phyloP scores from a whole-genome alignment of 2,797 vertebrate genomes.

The Arctocebus calabarensis region DNA sequence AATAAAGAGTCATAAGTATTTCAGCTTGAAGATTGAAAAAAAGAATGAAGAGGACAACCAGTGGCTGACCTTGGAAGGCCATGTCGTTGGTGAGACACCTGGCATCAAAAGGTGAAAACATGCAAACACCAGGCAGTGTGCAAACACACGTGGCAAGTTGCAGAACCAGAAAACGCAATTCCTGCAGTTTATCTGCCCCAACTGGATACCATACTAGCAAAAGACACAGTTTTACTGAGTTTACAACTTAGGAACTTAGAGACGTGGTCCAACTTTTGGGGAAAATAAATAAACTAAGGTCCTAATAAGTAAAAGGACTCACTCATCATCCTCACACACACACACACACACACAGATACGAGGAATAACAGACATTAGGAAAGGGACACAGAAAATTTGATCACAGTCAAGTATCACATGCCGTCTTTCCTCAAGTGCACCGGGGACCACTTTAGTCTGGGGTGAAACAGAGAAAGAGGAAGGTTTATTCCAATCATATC shows the following conservation, averaged over 20 bases:
- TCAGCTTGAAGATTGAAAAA: background rate
- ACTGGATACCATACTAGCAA: background rate
- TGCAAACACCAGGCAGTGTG: background rate
- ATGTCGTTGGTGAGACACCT: background rate
- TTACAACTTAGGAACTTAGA: background rate
- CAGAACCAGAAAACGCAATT: background rate
- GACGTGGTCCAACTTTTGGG: background rate
- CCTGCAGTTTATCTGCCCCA: background rate
- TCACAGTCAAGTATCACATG: background rate
- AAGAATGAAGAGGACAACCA: constrained; percentile 16
- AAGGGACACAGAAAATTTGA: background rate
- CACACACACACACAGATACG: background rate
- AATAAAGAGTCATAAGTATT: constrained; percentile 13
- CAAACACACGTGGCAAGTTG: constrained; percentile 44
- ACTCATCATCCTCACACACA: background rate
- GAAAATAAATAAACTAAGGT: background rate
- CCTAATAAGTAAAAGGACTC: background rate
- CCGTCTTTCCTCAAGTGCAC: background rate
- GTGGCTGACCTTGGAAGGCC: constrained; percentile 22
- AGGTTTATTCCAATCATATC: background rate
- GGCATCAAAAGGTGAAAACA: constrained; percentile 39
- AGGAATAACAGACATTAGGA: background rate
- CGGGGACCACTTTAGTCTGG: background rate
- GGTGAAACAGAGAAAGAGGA: background rate
- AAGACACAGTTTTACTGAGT: background rate